phyloP scores from a whole-genome alignment of 1,140 invertebrate species.

The Caenorhabditis elegans region DNA sequence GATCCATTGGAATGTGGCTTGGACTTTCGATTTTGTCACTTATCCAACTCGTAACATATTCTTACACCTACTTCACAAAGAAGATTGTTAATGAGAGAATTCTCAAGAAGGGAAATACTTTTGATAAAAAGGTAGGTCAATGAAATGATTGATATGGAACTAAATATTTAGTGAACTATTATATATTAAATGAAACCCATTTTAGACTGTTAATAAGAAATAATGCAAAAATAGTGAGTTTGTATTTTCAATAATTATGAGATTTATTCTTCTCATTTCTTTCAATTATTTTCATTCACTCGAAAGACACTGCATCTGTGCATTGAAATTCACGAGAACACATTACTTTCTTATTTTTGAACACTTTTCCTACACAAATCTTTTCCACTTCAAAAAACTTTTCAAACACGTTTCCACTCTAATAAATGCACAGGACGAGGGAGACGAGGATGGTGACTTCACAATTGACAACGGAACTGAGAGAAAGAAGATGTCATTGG shows the following conservation, averaged over 20 bases:
- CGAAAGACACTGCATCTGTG: neutral
- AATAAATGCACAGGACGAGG: neutral
- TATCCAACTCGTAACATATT: slow-evolving; percentile 62
- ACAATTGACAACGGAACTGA: neutral
- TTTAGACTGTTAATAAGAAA: neutral
- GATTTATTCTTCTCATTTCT: neutral
- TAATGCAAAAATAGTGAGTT: neutral
- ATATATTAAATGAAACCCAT: too few species aligned
- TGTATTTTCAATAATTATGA: neutral
- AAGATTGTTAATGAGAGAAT: slow-evolving; percentile 57
- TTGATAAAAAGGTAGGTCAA: neutral
- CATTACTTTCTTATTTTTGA: too few species aligned
- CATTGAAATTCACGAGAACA: neutral
- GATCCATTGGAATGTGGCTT: slow-evolving; percentile 54
- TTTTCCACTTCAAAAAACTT: too few species aligned
- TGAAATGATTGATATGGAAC: too few species aligned
- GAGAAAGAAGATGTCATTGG: neutral
- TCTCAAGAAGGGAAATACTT: slow-evolving; percentile 28
- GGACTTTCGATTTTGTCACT: slow-evolving; percentile 50
- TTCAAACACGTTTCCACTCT: neutral
- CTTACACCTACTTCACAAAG: slow-evolving; percentile 56
- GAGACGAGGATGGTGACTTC: neutral
- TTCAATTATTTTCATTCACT: neutral
- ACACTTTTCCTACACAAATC: too few species aligned
- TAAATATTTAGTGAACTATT: too few species aligned